These are phyloP conservation scores for Axinella damicornis DNA, from an alignment of 37 sponge, comb jelly and placozoan species.

Conservation along the genomic window DNA sequence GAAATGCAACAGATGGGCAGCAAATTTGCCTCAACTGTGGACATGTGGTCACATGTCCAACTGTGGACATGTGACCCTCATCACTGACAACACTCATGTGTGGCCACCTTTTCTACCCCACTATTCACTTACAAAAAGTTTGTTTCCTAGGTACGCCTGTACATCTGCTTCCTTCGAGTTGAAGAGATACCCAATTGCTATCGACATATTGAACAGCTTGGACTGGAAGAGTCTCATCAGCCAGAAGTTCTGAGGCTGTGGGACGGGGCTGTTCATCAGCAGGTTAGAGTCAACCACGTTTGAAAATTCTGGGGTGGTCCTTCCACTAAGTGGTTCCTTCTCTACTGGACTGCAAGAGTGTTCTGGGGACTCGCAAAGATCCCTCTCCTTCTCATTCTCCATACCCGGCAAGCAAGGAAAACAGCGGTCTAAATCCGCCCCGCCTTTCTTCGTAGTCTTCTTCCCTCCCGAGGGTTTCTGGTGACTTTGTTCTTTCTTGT, in stretches of 20 bases:
- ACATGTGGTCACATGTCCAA: too few species aligned
- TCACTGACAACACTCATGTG: too few species aligned
- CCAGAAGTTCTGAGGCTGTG: slow-evolving; percentile 79
- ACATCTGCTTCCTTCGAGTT: slow-evolving; percentile 86
- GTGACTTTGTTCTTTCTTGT: background rate
- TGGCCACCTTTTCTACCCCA: background rate
- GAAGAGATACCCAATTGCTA: slow-evolving; percentile 91
- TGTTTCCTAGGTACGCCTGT: slow-evolving; percentile 82
- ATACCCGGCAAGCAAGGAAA: slow-evolving; percentile 66
- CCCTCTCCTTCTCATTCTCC: slow-evolving; percentile 15
- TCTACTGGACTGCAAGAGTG: background rate
- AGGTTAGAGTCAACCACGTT: background rate
- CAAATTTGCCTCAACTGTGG: too few species aligned
- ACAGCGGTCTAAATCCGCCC: slow-evolving; percentile 24
- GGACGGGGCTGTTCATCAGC: slow-evolving; percentile 20
- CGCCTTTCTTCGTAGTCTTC: background rate
- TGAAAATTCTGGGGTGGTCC: background rate
- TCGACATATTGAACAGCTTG: slow-evolving; percentile 87
- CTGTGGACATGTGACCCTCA: too few species aligned
- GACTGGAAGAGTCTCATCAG: slow-evolving; percentile 91
- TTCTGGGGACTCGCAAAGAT: background rate
- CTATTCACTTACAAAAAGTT: slow-evolving; percentile 74
- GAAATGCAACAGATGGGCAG: too few species aligned
- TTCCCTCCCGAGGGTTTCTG: background rate
- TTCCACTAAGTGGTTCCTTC: background rate